Percentiles rank a stretch among this genome's conserved stretches.
Evolutionary conservation across 2,113 vertebrate genomes (phyloP).

Genomic region (Nothobranchius furzeri): DNA sequence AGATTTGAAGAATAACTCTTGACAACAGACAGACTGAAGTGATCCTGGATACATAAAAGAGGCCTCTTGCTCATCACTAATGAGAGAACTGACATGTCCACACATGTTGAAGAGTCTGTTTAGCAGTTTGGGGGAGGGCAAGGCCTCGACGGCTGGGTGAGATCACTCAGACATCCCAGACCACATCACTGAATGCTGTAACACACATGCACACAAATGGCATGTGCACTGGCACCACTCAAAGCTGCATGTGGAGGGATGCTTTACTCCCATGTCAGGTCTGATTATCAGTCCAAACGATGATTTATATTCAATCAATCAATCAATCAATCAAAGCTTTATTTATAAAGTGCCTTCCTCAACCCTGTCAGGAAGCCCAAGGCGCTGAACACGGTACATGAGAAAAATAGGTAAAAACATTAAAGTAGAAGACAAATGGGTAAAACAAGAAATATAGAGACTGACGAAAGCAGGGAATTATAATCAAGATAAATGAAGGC

Average conservation of each 20-base stretch:
- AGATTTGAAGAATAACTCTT: not conserved
- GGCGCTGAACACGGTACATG: no score
- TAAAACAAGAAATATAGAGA: no score
- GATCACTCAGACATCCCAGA: slow-evolving; percentile 28
- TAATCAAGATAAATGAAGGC: no score
- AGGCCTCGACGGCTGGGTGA: slow-evolving; percentile 35
- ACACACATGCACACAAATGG: slow-evolving; percentile 7
- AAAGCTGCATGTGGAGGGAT: slow-evolving; percentile 25
- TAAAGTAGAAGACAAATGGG: no score
- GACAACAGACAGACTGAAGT: not conserved
- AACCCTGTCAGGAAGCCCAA: no score
- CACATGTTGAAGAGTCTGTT: slow-evolving; percentile 10
- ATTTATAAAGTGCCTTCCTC: no score
- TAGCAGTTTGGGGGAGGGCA: slow-evolving; percentile 3
- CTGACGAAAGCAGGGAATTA: no score
- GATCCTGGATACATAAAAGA: not conserved
- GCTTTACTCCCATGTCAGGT: slow-evolving; percentile 1
- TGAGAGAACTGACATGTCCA: slow-evolving; percentile 7
- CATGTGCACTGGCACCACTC: not conserved
- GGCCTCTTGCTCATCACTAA: not conserved
- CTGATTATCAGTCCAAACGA: slow-evolving; percentile 8
- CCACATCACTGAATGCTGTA: slow-evolving; percentile 38
- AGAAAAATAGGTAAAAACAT: no score
- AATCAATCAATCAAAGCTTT: no score
- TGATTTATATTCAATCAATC: not conserved